These are phyloP conservation scores for Neoarius graeffei DNA, from an alignment of 2,113 vertebrate species.

Conservation along the genomic window DNA sequence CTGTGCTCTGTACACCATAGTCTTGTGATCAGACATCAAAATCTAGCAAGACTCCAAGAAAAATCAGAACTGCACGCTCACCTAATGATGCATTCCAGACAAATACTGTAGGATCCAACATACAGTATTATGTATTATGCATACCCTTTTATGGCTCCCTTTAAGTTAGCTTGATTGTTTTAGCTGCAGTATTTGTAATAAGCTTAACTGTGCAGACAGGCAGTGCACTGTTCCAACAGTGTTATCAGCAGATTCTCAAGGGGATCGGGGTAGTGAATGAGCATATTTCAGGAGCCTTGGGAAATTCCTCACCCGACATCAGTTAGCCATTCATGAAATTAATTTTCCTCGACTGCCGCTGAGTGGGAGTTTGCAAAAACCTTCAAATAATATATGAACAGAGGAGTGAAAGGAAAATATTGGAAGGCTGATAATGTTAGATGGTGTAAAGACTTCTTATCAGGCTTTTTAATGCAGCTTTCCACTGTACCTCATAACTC, in stretches of 20 bases:
- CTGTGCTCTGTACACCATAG: background rate
- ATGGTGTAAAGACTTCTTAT: slow-evolving; percentile 23
- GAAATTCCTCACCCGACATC: slow-evolving; percentile 57
- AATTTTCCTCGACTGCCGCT: slow-evolving; percentile 62
- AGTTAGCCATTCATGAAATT: slow-evolving; percentile 69
- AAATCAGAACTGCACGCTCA: background rate
- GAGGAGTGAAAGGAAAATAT: slow-evolving; percentile 32
- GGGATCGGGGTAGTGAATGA: slow-evolving; percentile 35
- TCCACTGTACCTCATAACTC: background rate
- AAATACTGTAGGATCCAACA: slow-evolving; percentile 22
- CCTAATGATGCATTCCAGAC: slow-evolving; percentile 28
- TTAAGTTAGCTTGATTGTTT: slow-evolving; percentile 14
- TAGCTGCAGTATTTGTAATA: slow-evolving; percentile 27
- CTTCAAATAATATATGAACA: slow-evolving; percentile 39
- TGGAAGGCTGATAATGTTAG: slow-evolving; percentile 15
- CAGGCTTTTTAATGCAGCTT: slow-evolving; percentile 16
- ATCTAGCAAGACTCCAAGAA: background rate
- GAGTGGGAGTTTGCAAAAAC: slow-evolving; percentile 51
- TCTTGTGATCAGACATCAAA: slow-evolving; percentile 4
- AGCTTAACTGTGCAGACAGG: slow-evolving; percentile 31
- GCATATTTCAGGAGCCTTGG: slow-evolving; percentile 29
- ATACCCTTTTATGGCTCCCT: background rate
- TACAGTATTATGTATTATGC: slow-evolving; percentile 2
- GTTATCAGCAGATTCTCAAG: slow-evolving; percentile 44
- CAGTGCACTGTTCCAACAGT: slow-evolving; percentile 59